These are phyloP conservation scores for Sipha maydis DNA, from an alignment of 2,888 invertebrate species.

Conservation along the genomic window DNA sequence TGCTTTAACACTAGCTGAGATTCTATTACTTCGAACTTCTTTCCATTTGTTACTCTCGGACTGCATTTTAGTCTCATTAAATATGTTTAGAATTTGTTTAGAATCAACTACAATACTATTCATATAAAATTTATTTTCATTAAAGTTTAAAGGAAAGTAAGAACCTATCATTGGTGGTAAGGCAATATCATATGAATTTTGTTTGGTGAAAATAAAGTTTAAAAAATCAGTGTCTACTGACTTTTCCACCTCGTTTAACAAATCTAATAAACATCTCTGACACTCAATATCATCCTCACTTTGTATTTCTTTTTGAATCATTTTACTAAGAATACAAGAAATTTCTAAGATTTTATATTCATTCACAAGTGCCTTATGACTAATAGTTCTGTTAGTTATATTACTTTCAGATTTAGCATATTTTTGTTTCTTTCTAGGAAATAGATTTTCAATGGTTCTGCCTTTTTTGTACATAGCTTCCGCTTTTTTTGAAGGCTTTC, in stretches of 20 bases:
- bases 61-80: conserved; percentile 30
- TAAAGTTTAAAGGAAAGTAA: conserved; percentile 11
- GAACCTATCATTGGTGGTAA: conserved; percentile 16
- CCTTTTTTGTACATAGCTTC: too few species aligned
- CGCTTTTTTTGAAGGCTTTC: too few species aligned
- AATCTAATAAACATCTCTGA: conserved; percentile 18
- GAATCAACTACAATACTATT: too few species aligned
- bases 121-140: conserved; percentile 2
- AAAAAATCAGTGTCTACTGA: conserved; percentile 15
- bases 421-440: background rate
- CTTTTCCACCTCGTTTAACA: conserved; percentile 14
- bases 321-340: conserved; percentile 22
- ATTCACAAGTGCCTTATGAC: conserved; percentile 5
- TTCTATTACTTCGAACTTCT: conserved; percentile 13
- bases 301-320: conserved; percentile 22
- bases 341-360: conserved; percentile 21
- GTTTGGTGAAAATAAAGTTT: conserved; percentile 7
- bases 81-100: too few species aligned
- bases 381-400: too few species aligned
- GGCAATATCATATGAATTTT: conserved; percentile 5
- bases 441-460: conserved; percentile 7
- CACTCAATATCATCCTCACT: conserved; percentile 14
- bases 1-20: conserved; percentile 16
- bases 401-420: background rate
- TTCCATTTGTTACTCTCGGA: too few species aligned